These are phyloP conservation scores for Centroberyx gerrardi DNA, from an alignment of 2,797 vertebrate genomes.

Conservation along the genomic window DNA sequence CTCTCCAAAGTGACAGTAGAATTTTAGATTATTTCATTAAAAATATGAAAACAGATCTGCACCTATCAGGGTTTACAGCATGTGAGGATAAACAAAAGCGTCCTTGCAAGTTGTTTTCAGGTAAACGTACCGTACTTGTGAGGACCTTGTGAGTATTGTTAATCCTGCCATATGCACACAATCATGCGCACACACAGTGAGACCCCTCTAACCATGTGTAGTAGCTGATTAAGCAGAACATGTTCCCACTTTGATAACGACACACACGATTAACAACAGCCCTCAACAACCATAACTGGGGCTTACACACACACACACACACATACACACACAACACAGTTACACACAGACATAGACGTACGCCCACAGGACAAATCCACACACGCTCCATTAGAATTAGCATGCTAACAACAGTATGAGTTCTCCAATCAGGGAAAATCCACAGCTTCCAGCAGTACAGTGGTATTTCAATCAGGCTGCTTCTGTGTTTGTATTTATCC, in stretches of 20 bases:
- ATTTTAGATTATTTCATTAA: too few species aligned
- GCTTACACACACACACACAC: background rate
- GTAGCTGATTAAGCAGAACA: constrained; percentile 38
- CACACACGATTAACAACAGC: constrained; percentile 31
- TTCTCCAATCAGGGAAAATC: constrained; percentile 11
- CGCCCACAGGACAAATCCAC: background rate
- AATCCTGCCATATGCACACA: constrained; percentile 11
- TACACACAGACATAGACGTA: constrained; percentile 8
- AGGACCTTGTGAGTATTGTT: background rate
- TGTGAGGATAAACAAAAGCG: too few species aligned
- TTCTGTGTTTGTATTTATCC: background rate
- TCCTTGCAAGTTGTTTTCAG: background rate
- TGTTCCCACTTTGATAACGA: constrained; percentile 26
- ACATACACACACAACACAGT: background rate
- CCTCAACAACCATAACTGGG: background rate
- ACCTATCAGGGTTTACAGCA: too few species aligned
- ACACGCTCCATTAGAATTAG: background rate
- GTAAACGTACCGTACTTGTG: background rate
- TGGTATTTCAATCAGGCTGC: constrained; percentile 11
- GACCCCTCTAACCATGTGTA: background rate
- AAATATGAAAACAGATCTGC: too few species aligned
- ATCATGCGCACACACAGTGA: constrained; percentile 13
- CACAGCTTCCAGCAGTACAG: background rate
- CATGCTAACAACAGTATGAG: constrained; percentile 13
- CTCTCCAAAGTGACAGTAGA: too few species aligned